Conservation (phyloP, 2,113 vertebrate genomes). For the Oceanites oceanicus region DNA sequence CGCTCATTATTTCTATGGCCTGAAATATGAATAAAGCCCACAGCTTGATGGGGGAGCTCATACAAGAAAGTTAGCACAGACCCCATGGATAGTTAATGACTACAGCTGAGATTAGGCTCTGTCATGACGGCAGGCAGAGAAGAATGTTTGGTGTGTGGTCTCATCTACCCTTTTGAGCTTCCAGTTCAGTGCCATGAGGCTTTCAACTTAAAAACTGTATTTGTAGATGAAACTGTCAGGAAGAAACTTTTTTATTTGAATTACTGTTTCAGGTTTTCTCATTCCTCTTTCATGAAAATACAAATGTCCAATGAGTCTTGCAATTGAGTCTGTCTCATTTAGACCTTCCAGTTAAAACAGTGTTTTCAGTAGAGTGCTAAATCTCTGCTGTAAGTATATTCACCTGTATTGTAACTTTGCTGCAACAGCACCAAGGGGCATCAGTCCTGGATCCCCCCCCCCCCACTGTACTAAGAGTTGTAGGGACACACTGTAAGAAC, state of each 20-base stretch:
- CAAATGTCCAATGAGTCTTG: neutral
- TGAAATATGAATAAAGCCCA: conserved; percentile 1
- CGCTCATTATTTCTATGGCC: neutral
- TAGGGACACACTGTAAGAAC: neutral
- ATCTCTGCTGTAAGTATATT: neutral
- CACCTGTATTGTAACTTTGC: neutral
- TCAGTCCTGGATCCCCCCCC: neutral
- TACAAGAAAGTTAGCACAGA: neutral
- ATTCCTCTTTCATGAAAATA: neutral
- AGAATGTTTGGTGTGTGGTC: neutral
- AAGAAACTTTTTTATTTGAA: neutral
- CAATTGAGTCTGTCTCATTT: neutral
- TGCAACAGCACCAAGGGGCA: neutral
- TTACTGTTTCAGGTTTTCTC: neutral
- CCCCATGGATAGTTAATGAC: neutral
- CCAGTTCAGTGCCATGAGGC: neutral
- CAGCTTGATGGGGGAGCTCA: neutral
- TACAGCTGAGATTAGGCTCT: neutral
- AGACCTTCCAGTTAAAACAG: neutral
- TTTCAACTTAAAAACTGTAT: neutral
- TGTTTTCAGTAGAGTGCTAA: neutral
- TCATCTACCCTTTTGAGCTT: neutral
- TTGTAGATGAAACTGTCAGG: neutral
- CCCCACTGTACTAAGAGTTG: neutral
- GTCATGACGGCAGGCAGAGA: neutral